Evolutionary conservation across 2,888 invertebrate genomes (phyloP).

Genomic region (Psylliodes chrysocephalus): DNA sequence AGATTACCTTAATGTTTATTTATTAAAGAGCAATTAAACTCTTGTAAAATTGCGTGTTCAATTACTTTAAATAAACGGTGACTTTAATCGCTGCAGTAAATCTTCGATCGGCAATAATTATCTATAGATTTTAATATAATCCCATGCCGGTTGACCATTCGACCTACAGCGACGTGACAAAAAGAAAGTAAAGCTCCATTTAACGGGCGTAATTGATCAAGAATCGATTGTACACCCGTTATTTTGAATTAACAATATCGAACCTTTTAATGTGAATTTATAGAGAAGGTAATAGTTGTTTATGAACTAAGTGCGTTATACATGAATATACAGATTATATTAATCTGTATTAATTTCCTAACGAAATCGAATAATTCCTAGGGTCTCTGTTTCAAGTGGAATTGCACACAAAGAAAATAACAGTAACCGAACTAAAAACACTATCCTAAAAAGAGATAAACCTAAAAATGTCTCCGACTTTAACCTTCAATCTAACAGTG

Average conservation of each 20-base stretch:
- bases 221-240: background rate
- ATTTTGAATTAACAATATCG: background rate
- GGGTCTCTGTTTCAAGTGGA: no score
- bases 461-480: no score
- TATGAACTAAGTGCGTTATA: no score
- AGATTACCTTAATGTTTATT: conserved; percentile 26
- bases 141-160: conserved; percentile 3
- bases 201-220: background rate
- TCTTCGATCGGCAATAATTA: conserved; percentile 26
- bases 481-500: no score
- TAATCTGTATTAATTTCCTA: no score
- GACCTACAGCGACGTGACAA: background rate
- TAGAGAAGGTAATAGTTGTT: no score
- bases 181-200: background rate
- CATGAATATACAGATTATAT: no score
- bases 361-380: no score
- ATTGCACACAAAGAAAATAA: no score
- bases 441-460: no score
- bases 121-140: conserved; percentile 26
- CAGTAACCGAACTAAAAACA: no score
- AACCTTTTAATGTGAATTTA: no score
- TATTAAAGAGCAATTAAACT: conserved; percentile 26
- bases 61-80: conserved; percentile 24
- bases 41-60: conserved; percentile 32
- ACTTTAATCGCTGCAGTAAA: conserved; percentile 30